phyloP scores from a whole-genome alignment of 23 tunicate genomes.

The Phallusia fumigata region DNA sequence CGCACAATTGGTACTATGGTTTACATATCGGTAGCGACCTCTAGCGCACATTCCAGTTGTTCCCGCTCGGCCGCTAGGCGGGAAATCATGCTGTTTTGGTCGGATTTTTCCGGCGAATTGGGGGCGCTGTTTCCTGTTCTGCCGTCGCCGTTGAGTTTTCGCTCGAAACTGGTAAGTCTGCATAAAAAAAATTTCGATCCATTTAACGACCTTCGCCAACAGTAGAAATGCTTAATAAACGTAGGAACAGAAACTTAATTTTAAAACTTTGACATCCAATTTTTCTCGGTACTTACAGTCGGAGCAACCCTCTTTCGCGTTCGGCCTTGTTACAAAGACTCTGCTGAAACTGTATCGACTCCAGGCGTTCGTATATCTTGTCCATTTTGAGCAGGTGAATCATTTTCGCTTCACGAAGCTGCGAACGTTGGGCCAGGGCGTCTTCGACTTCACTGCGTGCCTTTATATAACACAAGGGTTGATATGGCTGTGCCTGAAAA shows the following conservation, averaged over 20 bases:
- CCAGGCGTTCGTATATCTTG: conserved; percentile 64
- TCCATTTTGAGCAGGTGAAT: conserved; percentile 40
- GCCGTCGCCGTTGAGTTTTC: not conserved
- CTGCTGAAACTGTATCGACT: conserved; percentile 43
- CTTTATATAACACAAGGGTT: conserved; percentile 21
- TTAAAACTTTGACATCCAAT: no score
- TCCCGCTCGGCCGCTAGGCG: not conserved
- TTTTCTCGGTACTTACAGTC: conserved; percentile 49
- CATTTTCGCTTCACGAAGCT: conserved; percentile 45
- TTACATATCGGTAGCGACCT: not conserved
- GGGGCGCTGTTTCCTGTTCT: not conserved
- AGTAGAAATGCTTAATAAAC: no score
- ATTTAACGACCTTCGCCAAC: no score
- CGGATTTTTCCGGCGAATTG: not conserved
- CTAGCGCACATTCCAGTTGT: not conserved
- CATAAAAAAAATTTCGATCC: no score
- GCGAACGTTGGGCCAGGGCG: conserved; percentile 41
- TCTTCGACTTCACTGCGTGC: conserved; percentile 36
- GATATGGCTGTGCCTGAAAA: no score
- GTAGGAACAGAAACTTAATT: no score
- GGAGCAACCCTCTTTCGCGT: conserved; percentile 20
- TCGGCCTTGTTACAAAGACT: conserved; percentile 26
- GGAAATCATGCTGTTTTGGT: not conserved
- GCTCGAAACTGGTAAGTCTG: conserved; percentile 1
- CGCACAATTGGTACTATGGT: not conserved